phyloP scores from a whole-genome alignment of 1,140 invertebrate species.

The Tyrophagus putrescentiae region DNA sequence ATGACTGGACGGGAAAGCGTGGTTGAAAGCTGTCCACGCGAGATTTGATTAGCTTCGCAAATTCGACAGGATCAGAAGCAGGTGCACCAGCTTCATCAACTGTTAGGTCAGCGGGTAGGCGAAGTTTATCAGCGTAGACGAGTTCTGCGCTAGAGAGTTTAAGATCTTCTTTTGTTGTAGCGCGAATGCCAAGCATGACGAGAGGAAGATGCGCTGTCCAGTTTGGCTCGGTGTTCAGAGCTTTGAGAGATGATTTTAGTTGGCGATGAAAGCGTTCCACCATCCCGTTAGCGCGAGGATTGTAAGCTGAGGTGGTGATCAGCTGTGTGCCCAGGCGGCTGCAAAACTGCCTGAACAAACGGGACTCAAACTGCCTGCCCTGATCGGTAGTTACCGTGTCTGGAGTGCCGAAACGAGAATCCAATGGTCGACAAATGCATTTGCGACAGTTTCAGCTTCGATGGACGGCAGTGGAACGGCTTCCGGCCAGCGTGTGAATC shows the following conservation, averaged over 20 bases:
- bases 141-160: slow-evolving; percentile 24
- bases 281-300: slow-evolving; percentile 30
- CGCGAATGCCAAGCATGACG: slow-evolving; percentile 31
- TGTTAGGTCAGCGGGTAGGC: neutral
- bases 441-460: slow-evolving; percentile 29
- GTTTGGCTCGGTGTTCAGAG: neutral
- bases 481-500: neutral
- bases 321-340: slow-evolving; percentile 25
- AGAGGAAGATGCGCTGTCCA: slow-evolving; percentile 33
- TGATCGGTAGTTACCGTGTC: slow-evolving; percentile 33
- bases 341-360: slow-evolving; percentile 14
- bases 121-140: neutral
- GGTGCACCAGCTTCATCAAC: neutral
- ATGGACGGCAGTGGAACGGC: slow-evolving; percentile 27
- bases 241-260: slow-evolving; percentile 21
- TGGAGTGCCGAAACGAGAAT: slow-evolving; percentile 32
- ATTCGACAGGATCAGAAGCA: neutral
- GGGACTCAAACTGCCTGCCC: slow-evolving; percentile 33
- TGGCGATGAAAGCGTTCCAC: slow-evolving; percentile 28
- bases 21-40: neutral
- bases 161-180: slow-evolving; percentile 29
- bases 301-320: slow-evolving; percentile 25
- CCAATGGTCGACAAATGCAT: slow-evolving; percentile 29
- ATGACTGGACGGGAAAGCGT: neutral
- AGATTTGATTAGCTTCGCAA: neutral